Percentiles rank a stretch among this genome's conserved stretches.
These are phyloP conservation scores for Nerophis ophidion DNA, from an alignment of 2,113 vertebrate species.

Conservation along the genomic window DNA sequence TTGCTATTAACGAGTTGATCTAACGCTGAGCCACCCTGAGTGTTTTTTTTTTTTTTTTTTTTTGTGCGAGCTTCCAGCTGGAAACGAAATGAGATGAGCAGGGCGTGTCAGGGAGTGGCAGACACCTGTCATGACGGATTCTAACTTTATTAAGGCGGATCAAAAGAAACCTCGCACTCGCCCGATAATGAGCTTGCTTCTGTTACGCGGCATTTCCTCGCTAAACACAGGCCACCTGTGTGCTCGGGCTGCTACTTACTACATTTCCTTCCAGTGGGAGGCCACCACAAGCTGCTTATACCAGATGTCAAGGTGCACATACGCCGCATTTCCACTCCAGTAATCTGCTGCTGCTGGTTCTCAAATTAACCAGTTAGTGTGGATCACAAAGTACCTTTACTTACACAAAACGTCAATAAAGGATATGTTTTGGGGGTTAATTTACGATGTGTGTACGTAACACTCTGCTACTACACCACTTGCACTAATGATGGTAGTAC, in stretches of 20 bases:
- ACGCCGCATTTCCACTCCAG: no score
- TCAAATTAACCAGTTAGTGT: no score
- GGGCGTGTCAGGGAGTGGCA: conserved; percentile 54
- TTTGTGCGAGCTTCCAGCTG: neutral
- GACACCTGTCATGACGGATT: conserved; percentile 28
- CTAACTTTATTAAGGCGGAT: conserved; percentile 39
- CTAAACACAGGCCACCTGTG: neutral
- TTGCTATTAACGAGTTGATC: conserved; percentile 1
- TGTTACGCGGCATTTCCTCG: conserved; percentile 58
- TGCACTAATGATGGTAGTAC: no score
- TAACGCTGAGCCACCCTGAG: neutral
- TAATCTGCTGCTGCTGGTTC: no score
- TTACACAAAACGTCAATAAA: no score
- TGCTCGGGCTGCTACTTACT: neutral
- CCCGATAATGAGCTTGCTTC: conserved; percentile 38
- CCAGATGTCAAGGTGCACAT: neutral
- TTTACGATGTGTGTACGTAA: no score
- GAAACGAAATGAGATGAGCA: conserved; percentile 9
- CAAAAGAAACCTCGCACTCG: conserved; percentile 32
- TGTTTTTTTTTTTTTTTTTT: conserved; percentile 7
- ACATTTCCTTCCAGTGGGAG: no score
- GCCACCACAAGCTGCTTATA: no score
- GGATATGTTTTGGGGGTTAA: no score
- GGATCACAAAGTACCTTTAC: no score
- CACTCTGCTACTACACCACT: no score